A percentile compares a stretch with the other conserved stretches of the same genome.
phyloP scores from a whole-genome alignment of 2,113 vertebrate species.

The Gobiocypris rarus region DNA sequence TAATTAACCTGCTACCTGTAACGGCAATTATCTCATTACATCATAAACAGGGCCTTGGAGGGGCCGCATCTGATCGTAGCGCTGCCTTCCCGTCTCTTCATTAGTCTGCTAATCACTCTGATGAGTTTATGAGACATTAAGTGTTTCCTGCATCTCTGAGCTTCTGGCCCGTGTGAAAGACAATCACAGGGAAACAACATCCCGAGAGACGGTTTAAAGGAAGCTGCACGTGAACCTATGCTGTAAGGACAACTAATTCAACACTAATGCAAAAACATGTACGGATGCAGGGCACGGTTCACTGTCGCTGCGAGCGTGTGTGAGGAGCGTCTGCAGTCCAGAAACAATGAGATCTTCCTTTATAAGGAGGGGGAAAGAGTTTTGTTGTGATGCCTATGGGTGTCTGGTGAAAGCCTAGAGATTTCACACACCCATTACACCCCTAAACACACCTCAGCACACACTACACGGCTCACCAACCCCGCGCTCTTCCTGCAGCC shows the following conservation, averaged over 20 bases:
- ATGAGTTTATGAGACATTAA: slow-evolving; percentile 64
- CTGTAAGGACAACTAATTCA: slow-evolving; percentile 12
- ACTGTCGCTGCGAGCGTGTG: background rate
- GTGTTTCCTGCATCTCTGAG: slow-evolving; percentile 34
- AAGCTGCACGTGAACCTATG: background rate
- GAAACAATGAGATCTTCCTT: background rate
- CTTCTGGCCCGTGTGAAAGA: background rate
- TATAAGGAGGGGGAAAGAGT: slow-evolving; percentile 65
- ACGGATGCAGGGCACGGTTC: background rate
- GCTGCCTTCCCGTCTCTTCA: slow-evolving; percentile 46
- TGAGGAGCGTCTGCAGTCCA: too few relatives aligned
- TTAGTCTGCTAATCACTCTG: slow-evolving; percentile 66
- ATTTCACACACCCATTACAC: slow-evolving; percentile 77
- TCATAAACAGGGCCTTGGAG: slow-evolving; percentile 64
- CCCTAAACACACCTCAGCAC: slow-evolving; percentile 56
- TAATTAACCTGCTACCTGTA: slow-evolving; percentile 75
- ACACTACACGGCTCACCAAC: slow-evolving; percentile 2
- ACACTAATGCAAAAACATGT: background rate
- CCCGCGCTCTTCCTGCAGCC: slow-evolving; percentile 26
- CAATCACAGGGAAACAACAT: slow-evolving; percentile 31
- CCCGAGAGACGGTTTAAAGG: slow-evolving; percentile 19
- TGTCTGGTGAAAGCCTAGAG: slow-evolving; percentile 65
- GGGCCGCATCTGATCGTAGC: slow-evolving; percentile 51
- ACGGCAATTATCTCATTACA: slow-evolving; percentile 73
- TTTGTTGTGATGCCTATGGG: slow-evolving; percentile 68